These are phyloP conservation scores for Caenorhabditis wallacei DNA, from an alignment of 2,888 invertebrate species.

Conservation along the genomic window DNA sequence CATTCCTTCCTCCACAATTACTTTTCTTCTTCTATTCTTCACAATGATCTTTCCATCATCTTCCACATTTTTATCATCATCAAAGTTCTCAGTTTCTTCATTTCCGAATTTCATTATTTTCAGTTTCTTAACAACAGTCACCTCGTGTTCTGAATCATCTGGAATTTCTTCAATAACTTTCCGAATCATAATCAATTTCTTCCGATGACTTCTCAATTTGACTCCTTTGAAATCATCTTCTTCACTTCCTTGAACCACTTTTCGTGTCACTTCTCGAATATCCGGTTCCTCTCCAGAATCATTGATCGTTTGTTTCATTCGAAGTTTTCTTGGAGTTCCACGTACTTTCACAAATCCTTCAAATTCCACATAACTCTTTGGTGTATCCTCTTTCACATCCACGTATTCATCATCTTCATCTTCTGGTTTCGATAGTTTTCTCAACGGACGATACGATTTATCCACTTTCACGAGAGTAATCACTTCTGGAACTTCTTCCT, in stretches of 20 bases:
- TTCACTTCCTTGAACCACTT: conserved; percentile 37
- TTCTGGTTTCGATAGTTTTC: conserved; percentile 26
- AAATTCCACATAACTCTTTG: conserved; percentile 38
- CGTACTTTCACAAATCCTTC: conserved; percentile 52
- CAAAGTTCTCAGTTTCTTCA: conserved; percentile 31
- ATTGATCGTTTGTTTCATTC: conserved; percentile 20
- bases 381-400: conserved; percentile 47
- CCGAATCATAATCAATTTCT: conserved; percentile 16
- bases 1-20: neutral
- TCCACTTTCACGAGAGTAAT: conserved; percentile 35
- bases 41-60: conserved; percentile 44
- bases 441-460: conserved; percentile 28
- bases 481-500: conserved; percentile 47
- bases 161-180: conserved; percentile 12
- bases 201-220: conserved; percentile 33
- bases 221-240: conserved; percentile 53
- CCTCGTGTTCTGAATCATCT: conserved; percentile 39
- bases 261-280: conserved; percentile 45
- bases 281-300: conserved; percentile 46
- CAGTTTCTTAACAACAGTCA: conserved; percentile 49
- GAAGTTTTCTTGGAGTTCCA: conserved; percentile 22
- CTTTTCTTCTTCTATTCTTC: conserved; percentile 20
- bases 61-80: conserved; percentile 29
- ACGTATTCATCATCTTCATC: conserved; percentile 54
- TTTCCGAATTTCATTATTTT: conserved; percentile 35